Conservation (phyloP, 2,113 vertebrate species). For the Galbula dea region DNA sequence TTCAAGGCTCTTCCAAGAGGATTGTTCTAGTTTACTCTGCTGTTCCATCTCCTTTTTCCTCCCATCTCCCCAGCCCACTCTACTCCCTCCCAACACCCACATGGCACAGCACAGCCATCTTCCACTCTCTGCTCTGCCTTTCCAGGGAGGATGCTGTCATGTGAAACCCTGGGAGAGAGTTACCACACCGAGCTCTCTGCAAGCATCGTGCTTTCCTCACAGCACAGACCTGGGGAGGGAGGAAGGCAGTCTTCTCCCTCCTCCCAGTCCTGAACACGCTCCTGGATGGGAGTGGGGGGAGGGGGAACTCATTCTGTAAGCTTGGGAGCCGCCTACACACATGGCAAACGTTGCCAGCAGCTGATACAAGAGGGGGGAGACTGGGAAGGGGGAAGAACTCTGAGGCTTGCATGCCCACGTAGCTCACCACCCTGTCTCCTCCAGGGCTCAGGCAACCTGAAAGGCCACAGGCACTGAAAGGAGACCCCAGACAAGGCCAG, state of each 20-base stretch:
- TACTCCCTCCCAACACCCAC: constrained; percentile 31
- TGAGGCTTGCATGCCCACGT: neutral
- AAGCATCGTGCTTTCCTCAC: neutral
- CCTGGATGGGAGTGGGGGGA: neutral
- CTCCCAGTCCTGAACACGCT: neutral
- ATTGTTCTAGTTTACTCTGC: neutral
- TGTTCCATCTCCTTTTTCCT: constrained; percentile 6
- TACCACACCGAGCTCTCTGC: neutral
- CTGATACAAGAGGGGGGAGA: constrained; percentile 46
- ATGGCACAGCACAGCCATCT: neutral
- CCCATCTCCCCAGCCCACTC: constrained; percentile 31
- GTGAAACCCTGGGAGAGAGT: constrained; percentile 32
- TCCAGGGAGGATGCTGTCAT: constrained; percentile 25
- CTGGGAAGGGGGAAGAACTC: neutral
- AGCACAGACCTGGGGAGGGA: neutral
- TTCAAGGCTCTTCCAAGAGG: neutral
- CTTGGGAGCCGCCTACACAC: constrained; percentile 36
- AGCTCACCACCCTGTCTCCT: neutral
- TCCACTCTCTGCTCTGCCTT: constrained; percentile 38
- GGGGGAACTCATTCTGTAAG: neutral
- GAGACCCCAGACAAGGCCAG: neutral
- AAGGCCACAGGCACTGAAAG: neutral
- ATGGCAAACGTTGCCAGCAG: constrained; percentile 38
- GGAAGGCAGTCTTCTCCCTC: neutral
- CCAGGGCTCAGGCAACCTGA: neutral